phyloP scores from a whole-genome alignment of 2,113 vertebrate genomes.

The Labeo rohita region DNA sequence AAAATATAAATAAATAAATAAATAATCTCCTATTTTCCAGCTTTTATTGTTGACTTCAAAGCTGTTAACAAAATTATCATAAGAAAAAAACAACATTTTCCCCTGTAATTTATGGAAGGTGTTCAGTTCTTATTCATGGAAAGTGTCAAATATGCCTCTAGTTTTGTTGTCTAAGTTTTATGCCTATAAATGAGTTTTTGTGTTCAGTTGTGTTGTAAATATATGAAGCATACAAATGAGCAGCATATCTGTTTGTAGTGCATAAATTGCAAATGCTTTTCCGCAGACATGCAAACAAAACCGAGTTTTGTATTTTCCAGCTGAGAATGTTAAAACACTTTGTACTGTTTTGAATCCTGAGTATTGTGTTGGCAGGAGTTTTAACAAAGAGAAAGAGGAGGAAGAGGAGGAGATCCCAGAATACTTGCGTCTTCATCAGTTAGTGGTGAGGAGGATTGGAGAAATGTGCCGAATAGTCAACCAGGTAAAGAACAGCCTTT shows the following conservation, averaged over 20 bases:
- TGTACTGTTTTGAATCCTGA: neutral
- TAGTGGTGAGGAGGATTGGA: constrained; percentile 87
- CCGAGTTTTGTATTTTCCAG: neutral
- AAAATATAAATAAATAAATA: too few relatives aligned
- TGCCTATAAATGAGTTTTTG: neutral
- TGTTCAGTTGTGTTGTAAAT: neutral
- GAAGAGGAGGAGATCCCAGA: constrained; percentile 81
- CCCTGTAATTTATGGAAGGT: neutral
- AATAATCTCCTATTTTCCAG: too few relatives aligned
- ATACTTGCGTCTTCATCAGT: constrained; percentile 84
- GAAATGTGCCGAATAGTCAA: constrained; percentile 95
- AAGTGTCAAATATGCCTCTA: neutral
- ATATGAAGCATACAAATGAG: neutral
- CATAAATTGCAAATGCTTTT: neutral
- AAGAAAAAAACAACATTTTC: neutral
- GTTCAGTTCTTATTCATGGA: neutral
- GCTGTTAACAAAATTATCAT: neutral
- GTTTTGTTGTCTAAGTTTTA: neutral
- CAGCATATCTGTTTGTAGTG: neutral
- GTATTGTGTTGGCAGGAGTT: constrained; percentile 60
- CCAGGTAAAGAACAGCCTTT: constrained; percentile 77
- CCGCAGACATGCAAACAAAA: constrained; percentile 17
- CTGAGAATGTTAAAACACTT: neutral
- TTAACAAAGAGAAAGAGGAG: constrained; percentile 68
- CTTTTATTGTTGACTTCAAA: neutral